Conservation (phyloP, 2,797 vertebrate species). For the Antrozous pallidus region DNA sequence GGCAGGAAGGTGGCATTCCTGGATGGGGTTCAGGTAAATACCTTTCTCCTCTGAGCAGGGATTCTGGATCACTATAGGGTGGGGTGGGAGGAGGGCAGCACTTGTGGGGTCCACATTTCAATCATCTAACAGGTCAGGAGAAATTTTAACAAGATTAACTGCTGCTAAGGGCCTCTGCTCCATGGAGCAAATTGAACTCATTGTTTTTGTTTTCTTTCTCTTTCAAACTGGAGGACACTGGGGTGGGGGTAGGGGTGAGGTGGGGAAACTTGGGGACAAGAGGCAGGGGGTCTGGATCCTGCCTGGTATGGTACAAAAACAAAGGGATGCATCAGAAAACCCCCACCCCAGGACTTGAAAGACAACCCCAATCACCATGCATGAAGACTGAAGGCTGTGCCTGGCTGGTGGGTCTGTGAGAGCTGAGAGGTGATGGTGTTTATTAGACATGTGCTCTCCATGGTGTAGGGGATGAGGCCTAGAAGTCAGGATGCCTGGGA, state of each 20-base stretch:
- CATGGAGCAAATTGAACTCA: constrained; percentile 43
- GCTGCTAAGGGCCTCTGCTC: constrained; percentile 35
- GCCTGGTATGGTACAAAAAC: neutral
- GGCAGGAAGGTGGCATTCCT: neutral
- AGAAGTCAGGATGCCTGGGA: neutral
- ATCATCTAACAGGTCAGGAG: constrained; percentile 56
- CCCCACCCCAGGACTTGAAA: neutral
- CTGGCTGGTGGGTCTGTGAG: neutral
- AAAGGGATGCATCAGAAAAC: constrained; percentile 4
- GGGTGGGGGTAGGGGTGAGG: too few species aligned
- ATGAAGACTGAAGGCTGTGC: neutral
- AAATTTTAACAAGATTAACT: constrained; percentile 74
- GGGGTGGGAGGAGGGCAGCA: neutral
- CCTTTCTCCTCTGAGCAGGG: constrained; percentile 15
- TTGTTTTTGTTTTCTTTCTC: constrained; percentile 56
- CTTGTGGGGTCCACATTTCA: constrained; percentile 54
- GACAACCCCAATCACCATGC: neutral
- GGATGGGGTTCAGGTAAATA: neutral
- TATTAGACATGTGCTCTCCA: neutral
- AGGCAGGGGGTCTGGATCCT: neutral
- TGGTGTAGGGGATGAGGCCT: neutral
- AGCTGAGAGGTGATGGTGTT: neutral
- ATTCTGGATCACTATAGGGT: neutral
- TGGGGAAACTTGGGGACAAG: neutral
- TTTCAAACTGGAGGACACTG: constrained; percentile 8